Base-by-base conservation (phyloP, 1,140 invertebrate species). In the Diprion similis region DNA sequence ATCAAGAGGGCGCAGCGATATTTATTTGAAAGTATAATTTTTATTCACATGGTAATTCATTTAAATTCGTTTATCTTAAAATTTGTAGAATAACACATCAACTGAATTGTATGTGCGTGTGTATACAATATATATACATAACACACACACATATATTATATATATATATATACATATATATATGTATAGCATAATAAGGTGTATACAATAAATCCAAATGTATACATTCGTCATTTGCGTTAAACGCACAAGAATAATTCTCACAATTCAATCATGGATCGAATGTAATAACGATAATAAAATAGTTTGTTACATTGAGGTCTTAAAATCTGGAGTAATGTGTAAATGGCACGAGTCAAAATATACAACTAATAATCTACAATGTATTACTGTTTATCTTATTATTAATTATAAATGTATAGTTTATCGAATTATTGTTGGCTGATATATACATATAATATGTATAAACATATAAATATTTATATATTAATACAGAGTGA, bases 361-460 rank as follows among this genome's bases (percentile, higher is more conserved):
- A 59, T 59, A 59, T 59, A 59, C 51, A 59, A 59, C 11, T 59
- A 59, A 15, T 59, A 59, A 59, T 4, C 51, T 59, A 59, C n/a
- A 59, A 59, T 59, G 11, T 37, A 37, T 37, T 3, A 37, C 24
- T 37, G 24, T 37, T 37, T 37, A 37, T 37, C 24, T 37, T 37
- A 37, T 9, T 17, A 59, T 59, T 17, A 59, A 59, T 59, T 59
- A 59, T 59, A 59, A 59, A 59, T 59, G 51, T 59, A 59, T 59
- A 59, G 51, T 59, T 59, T 59, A 59, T 59, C 51, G 7, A 59
- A 59, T 59, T 59, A 59, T 11, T 59, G 51, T 59, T 59, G 51
- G 51, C 11, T 59, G 3, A 51, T 51, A 51, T 51, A 51, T 51
- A 51, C 15, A 51, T 51, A 51, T 51, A 51, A 51, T n/a, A n/a